Evolutionary conservation across 2,888 invertebrate species (phyloP).

Genomic region (Lepidocyrtinus sp.): DNA sequence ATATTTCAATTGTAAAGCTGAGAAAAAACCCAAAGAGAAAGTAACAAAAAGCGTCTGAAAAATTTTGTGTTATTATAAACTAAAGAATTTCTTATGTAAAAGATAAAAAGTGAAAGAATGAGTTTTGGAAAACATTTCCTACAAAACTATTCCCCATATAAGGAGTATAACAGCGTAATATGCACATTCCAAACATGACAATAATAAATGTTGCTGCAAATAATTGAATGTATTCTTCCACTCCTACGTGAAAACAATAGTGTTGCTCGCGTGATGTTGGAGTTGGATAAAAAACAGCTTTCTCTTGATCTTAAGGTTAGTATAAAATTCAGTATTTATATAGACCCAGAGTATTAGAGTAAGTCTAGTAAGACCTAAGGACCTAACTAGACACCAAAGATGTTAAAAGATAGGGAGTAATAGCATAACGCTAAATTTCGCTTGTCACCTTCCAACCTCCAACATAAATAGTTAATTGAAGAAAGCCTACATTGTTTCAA

Average conservation of each 20-base stretch:
- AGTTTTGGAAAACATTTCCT: slow-evolving; percentile 7
- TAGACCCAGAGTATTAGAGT: too few species aligned
- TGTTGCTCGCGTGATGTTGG: too few species aligned
- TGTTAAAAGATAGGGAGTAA: too few species aligned
- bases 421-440: too few species aligned
- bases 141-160: background rate
- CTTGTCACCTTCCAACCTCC: too few species aligned
- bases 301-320: slow-evolving; percentile 46
- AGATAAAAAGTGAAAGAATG: slow-evolving; percentile 30
- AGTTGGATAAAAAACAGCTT: slow-evolving; percentile 40
- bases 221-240: background rate
- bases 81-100: background rate
- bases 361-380: slow-evolving; percentile 37
- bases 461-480: too few species aligned
- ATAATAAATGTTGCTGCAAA: background rate
- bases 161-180: background rate
- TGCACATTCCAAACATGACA: slow-evolving; percentile 39
- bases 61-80: background rate
- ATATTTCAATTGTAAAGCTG: too few species aligned
- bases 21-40: background rate
- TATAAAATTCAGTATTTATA: slow-evolving; percentile 52
- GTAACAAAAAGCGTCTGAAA: too few species aligned
- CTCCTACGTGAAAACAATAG: background rate
- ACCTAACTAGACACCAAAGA: too few species aligned
- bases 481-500: too few species aligned